These are phyloP conservation scores for Napeogenes inachia DNA, from an alignment of 2,888 invertebrate species.

Conservation along the genomic window DNA sequence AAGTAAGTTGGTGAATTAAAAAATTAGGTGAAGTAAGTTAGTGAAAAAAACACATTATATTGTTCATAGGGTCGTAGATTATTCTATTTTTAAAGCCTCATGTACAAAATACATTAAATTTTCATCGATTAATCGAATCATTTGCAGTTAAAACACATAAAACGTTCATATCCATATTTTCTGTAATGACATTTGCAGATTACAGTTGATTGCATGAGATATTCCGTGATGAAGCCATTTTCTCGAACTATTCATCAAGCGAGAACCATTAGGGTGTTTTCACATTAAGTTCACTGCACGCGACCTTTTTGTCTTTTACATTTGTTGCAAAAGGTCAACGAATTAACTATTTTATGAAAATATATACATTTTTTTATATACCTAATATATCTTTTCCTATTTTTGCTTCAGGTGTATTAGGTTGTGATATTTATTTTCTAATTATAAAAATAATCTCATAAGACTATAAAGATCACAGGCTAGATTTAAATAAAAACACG, in stretches of 20 bases:
- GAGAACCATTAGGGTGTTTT: conserved; percentile 4
- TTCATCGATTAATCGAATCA: background rate
- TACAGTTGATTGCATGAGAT: conserved; percentile 8
- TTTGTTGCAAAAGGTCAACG: background rate
- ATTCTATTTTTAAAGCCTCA: too few species aligned
- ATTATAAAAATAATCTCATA: too few species aligned
- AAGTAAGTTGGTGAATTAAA: too few species aligned
- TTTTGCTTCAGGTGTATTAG: too few species aligned
- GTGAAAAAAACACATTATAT: too few species aligned
- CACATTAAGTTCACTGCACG: conserved; percentile 3
- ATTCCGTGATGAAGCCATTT: conserved; percentile 7
- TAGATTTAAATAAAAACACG: too few species aligned
- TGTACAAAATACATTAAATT: background rate
- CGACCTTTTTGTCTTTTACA: conserved; percentile 2
- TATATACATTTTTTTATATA: background rate
- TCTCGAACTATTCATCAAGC: conserved; percentile 8
- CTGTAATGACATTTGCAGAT: conserved; percentile 5
- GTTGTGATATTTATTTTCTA: too few species aligned
- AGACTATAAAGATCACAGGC: too few species aligned
- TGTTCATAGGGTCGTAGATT: too few species aligned
- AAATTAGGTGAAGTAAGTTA: too few species aligned
- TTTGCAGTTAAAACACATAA: background rate
- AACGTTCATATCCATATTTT: conserved; percentile 4
- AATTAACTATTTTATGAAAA: background rate
- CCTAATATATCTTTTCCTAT: too few species aligned